phyloP scores from a whole-genome alignment of 2,113 vertebrate species.

The Zootoca vivipara region DNA sequence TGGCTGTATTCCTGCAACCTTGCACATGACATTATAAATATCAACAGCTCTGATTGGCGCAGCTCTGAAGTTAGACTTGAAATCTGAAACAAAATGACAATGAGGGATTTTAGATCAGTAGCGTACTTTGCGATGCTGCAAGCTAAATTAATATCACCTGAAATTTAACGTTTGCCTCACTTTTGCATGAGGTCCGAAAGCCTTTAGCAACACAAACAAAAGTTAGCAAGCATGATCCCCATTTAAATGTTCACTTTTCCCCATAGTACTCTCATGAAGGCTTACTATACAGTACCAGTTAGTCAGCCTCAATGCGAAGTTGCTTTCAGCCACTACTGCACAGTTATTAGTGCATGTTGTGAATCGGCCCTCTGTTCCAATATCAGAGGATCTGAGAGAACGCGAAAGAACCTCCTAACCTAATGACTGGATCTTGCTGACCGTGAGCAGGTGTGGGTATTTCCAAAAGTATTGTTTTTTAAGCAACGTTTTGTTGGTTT shows the following conservation, averaged over 20 bases:
- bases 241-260: not conserved
- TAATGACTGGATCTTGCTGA: not conserved
- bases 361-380: not conserved
- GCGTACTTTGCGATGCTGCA: not conserved
- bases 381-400: not conserved
- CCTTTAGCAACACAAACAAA: not conserved
- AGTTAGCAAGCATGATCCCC: not conserved
- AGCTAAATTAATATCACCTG: not conserved
- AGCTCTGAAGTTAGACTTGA: slow-evolving; percentile 83
- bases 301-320: not conserved
- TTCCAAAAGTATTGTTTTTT: not conserved
- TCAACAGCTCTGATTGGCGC: slow-evolving; percentile 89
- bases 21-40: slow-evolving; percentile 93
- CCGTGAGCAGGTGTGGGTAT: not conserved
- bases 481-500: not conserved
- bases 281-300: not conserved
- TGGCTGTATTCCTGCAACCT: slow-evolving; percentile 78
- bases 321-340: not conserved
- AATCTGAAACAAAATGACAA: slow-evolving; percentile 78
- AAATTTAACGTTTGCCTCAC: not conserved
- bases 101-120: not conserved
- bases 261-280: not conserved
- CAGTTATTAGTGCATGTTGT: not conserved
- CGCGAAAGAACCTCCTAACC: not conserved
- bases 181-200: too few species aligned